Evolutionary conservation across 2,113 vertebrate genomes (phyloP).

Genomic region (Aphyosemion australe): DNA sequence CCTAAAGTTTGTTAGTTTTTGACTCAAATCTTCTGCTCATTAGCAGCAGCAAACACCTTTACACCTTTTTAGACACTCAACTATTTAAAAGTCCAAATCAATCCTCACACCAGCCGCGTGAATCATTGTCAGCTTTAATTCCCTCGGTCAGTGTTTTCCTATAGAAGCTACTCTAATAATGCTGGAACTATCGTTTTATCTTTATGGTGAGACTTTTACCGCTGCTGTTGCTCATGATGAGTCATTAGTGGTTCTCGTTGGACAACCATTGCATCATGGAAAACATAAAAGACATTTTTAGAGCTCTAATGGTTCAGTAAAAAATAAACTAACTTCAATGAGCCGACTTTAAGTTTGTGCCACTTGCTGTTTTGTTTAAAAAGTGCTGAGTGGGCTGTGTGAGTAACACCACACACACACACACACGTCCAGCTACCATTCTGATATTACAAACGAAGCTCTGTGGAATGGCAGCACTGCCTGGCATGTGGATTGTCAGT

Average conservation of each 20-base stretch:
- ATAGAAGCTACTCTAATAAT: slow-evolving; percentile 5
- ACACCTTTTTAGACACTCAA: no score
- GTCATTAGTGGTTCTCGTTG: slow-evolving; percentile 49
- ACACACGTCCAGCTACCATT: slow-evolving; percentile 17
- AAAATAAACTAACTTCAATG: not conserved
- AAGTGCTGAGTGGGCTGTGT: slow-evolving; percentile 1
- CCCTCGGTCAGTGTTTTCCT: slow-evolving; percentile 8
- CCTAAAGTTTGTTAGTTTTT: no score
- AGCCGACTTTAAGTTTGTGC: not conserved
- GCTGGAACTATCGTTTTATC: slow-evolving; percentile 20
- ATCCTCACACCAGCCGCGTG: slow-evolving; percentile 37
- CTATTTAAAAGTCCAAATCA: slow-evolving; percentile 30
- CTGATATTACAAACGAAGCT: slow-evolving; percentile 47
- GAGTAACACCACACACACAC: slow-evolving; percentile 24
- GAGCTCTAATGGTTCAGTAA: not conserved
- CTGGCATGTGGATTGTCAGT: slow-evolving; percentile 54
- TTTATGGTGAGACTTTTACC: slow-evolving; percentile 48
- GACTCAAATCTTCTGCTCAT: no score
- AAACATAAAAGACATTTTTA: slow-evolving; percentile 6
- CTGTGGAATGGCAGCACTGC: slow-evolving; percentile 30
- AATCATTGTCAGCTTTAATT: slow-evolving; percentile 53
- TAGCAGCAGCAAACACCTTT: no score
- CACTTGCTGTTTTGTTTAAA: slow-evolving; percentile 4
- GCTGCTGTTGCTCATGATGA: slow-evolving; percentile 24
- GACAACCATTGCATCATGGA: slow-evolving; percentile 25